These are phyloP conservation scores for Trematocara zebra DNA, from an alignment of 2,113 vertebrate genomes.

Conservation along the genomic window DNA sequence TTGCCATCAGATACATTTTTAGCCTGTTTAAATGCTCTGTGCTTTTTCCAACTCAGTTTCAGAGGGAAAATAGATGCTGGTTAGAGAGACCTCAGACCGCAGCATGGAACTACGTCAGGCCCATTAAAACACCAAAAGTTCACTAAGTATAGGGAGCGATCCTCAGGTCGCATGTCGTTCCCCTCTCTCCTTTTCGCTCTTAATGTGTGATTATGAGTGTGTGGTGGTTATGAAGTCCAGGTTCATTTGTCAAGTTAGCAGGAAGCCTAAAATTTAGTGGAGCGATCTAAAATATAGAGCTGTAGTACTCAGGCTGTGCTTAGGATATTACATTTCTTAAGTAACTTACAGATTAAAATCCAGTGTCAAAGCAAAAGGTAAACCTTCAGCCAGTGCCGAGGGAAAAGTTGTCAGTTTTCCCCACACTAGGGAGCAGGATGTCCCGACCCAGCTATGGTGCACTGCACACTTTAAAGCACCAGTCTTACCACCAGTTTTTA, in stretches of 20 bases:
- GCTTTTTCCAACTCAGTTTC: slow-evolving; percentile 67
- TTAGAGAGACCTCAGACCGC: slow-evolving; percentile 69
- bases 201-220: neutral
- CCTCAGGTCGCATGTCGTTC: slow-evolving; percentile 31
- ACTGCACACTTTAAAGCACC: neutral
- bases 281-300: neutral
- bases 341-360: neutral
- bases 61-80: slow-evolving; percentile 66
- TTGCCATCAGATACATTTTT: slow-evolving; percentile 73
- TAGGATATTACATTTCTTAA: neutral
- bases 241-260: slow-evolving; percentile 20
- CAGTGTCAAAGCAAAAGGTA: neutral
- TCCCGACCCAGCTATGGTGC: neutral
- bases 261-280: neutral
- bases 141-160: slow-evolving; percentile 69
- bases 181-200: neutral
- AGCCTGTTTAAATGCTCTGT: slow-evolving; percentile 66
- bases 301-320: neutral
- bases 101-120: slow-evolving; percentile 68
- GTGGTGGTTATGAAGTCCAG: slow-evolving; percentile 9
- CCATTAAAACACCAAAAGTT: slow-evolving; percentile 62
- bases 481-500: neutral
- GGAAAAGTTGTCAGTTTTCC: neutral
- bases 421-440: neutral
- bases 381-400: neutral